Base-by-base conservation (phyloP, 2,888 invertebrate species). In the Epirrhoe tristata region DNA sequence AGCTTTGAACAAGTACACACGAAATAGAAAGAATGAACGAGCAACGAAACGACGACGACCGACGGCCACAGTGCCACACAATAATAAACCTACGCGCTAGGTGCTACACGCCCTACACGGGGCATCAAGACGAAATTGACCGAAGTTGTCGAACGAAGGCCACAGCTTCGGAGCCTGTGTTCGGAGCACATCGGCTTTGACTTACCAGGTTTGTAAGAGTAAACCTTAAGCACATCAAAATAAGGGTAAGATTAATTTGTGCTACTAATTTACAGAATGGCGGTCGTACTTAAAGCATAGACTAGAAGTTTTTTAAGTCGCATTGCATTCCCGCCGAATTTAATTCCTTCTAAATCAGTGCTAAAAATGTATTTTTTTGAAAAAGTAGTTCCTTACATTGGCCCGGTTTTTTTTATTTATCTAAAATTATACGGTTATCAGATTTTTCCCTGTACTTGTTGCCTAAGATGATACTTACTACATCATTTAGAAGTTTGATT, bases 61-160 rank as follows among this genome's bases (percentile, higher is more conserved):
- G 24, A 24, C 24, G 24, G 24, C 24, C 24, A 24, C 24, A 24
- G 24, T 24, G 88, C 86, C 89, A 90, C 83, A 89, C 90, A 90
- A 90, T 86, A 89, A 86, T 89, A 90, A 87, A 90, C 90, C 90
- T 89, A 91, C 88, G 86, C 84, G 88, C 82, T 86, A 86, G 84
- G 79, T 85, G 88, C 87, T 84, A 90, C 87, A 91, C 89, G 88
- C 39, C 39, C 39, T 43, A 43, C 39, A 43, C 39, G 39, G 39
- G 1, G 90, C 90, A 85, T 89, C 89, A 75, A 74, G 72, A 74
- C 89, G 90, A 85, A 83, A 77, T 70, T 79, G 79, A 74, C 82
- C 88, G 88, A 89, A 76, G 48, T 16, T 31, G 34, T n/a, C 48
- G 63, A n/a, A 24, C 24, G 24, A 52, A n/a, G 59, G 63, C n/a